A percentile compares a stretch with the other conserved stretches of the same genome.
Conservation (phyloP, 2,113 vertebrate species). For the Aldabrachelys gigantea region DNA sequence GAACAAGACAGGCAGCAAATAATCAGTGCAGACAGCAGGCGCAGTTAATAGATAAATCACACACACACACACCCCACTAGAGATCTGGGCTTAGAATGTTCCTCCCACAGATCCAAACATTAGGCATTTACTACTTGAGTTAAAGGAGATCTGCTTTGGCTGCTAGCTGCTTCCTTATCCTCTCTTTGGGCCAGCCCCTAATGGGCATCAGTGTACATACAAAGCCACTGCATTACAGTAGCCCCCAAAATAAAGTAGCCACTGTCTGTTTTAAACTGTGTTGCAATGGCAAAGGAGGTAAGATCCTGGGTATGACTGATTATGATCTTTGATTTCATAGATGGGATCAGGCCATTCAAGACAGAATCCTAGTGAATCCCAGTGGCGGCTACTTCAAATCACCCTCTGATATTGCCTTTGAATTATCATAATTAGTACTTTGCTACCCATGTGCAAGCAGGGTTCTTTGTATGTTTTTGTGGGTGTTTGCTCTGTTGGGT, state of each 20-base stretch:
- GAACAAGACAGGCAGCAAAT: not conserved
- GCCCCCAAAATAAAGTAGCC: not conserved
- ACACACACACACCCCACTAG: not conserved
- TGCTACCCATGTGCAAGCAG: not conserved
- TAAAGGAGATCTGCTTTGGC: not conserved
- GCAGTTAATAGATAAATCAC: not conserved
- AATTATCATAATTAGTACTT: not conserved
- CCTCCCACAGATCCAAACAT: not conserved
- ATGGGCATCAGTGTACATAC: accelerated
- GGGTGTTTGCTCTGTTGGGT: not conserved
- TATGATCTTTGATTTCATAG: not conserved
- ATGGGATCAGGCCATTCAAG: not conserved
- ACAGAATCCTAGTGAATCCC: not conserved
- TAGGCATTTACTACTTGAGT: accelerated
- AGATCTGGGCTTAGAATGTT: accelerated
- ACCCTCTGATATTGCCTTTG: not conserved
- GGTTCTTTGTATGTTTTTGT: not conserved
- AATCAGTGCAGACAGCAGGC: not conserved
- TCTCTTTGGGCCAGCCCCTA: not conserved
- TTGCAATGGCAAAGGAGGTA: not conserved
- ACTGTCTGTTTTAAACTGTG: not conserved
- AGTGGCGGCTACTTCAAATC: not conserved
- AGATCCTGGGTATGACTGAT: not conserved
- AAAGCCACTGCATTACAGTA: not conserved
- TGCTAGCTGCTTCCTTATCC: not conserved